phyloP scores from a whole-genome alignment of 2,113 vertebrate species.

The Dasypus novemcinctus region DNA sequence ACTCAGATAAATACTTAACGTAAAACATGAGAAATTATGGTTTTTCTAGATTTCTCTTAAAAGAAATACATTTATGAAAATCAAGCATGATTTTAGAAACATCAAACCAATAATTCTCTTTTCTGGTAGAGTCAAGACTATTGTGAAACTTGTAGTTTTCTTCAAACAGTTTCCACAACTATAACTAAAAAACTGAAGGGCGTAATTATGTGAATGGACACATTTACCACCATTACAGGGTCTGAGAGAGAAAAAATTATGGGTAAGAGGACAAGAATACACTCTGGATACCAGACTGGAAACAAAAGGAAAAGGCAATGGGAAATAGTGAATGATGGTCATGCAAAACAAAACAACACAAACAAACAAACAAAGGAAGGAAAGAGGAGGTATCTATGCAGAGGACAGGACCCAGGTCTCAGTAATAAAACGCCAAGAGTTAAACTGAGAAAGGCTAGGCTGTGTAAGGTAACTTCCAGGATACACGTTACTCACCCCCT shows the following conservation, averaged over 20 bases:
- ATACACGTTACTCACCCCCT: neutral
- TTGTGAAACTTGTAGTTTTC: neutral
- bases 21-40: conserved; percentile 4
- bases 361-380: neutral
- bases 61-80: conserved; percentile 22
- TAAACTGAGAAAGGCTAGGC: neutral
- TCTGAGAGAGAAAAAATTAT: neutral
- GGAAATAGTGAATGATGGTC: neutral
- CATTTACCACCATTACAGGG: neutral
- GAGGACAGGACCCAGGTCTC: neutral
- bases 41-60: conserved; percentile 33
- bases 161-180: conserved; percentile 4
- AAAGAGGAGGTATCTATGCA: neutral
- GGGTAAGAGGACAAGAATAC: neutral
- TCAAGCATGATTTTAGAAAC: conserved; percentile 39
- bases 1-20: conserved; percentile 21
- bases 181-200: conserved; percentile 2
- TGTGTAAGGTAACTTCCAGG: neutral
- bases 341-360: neutral
- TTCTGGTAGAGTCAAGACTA: neutral
- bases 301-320: neutral
- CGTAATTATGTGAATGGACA: neutral
- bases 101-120: conserved; percentile 43
- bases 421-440: neutral
- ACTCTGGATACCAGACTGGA: neutral